Evolutionary conservation across 2,888 invertebrate genomes (phyloP).

Genomic region (Brassicogethes aeneus): DNA sequence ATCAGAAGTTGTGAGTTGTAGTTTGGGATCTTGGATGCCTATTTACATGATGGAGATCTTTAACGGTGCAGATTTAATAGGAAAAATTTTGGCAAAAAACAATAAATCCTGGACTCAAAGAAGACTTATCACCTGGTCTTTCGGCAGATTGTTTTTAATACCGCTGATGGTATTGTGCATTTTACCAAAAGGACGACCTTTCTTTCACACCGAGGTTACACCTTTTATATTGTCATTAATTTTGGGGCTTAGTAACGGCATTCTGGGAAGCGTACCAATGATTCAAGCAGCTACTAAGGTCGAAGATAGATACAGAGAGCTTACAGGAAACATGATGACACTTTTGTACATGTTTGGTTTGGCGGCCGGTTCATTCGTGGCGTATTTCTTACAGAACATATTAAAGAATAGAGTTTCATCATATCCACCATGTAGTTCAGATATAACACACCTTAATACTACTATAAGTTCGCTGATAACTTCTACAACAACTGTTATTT

Average conservation of each 20-base stretch:
- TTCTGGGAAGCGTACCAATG: slow-evolving; percentile 88
- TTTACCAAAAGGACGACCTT: slow-evolving; percentile 65
- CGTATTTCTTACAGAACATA: slow-evolving; percentile 58
- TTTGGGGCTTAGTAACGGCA: slow-evolving; percentile 77
- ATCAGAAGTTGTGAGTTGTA: slow-evolving; percentile 79
- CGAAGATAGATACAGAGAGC: slow-evolving; percentile 75
- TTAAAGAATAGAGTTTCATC: slow-evolving; percentile 15
- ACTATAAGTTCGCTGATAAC: slow-evolving; percentile 3
- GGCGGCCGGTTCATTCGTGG: slow-evolving; percentile 73
- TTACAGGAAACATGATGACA: slow-evolving; percentile 92
- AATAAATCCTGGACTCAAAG: slow-evolving; percentile 77
- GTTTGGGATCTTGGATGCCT: slow-evolving; percentile 82
- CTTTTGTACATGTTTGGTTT: slow-evolving; percentile 82
- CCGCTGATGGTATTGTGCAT: slow-evolving; percentile 77
- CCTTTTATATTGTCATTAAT: slow-evolving; percentile 58
- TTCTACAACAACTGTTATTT: slow-evolving; percentile 13
- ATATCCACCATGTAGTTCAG: not conserved
- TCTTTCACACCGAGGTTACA: slow-evolving; percentile 59
- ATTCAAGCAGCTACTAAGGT: slow-evolving; percentile 83
- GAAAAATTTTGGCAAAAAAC: slow-evolving; percentile 70
- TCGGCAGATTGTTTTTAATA: slow-evolving; percentile 63
- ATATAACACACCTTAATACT: not conserved
- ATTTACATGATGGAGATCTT: slow-evolving; percentile 84
- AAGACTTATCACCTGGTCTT: slow-evolving; percentile 66
- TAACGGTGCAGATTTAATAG: slow-evolving; percentile 78